Conservation (phyloP, 37 sponge, comb jelly and placozoan species). For the Agelas oroides region DNA sequence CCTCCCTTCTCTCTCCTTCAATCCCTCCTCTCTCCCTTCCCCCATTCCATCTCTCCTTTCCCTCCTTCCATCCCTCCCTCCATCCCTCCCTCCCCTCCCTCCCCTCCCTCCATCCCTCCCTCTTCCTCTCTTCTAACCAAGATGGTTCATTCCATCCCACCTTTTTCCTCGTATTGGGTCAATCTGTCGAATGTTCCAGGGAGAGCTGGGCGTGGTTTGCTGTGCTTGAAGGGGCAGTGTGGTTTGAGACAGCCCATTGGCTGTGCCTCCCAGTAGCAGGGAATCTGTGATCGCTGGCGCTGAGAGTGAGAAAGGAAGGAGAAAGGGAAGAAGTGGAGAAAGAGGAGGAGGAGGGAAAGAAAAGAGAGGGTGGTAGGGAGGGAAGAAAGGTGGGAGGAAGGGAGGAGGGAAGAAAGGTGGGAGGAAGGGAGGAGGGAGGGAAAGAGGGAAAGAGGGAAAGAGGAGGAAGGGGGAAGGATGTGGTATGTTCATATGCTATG, state of each 20-base stretch:
- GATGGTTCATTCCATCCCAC: neutral
- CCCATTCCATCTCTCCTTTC: too few species aligned
- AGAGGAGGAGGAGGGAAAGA: neutral
- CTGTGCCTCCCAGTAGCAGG: slow-evolving; percentile 88
- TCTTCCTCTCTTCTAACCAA: too few species aligned
- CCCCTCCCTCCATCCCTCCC: too few species aligned
- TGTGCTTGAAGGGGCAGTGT: slow-evolving; percentile 79
- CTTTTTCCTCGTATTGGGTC: slow-evolving; percentile 20
- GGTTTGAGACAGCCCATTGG: slow-evolving; percentile 73
- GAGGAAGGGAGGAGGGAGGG: neutral
- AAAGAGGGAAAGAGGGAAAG: neutral
- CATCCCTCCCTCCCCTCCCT: too few species aligned
- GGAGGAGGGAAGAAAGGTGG: too few species aligned
- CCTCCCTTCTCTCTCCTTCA: too few species aligned
- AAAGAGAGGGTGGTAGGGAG: too few species aligned
- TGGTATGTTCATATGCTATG: too few species aligned
- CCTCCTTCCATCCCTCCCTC: too few species aligned
- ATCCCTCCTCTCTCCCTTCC: too few species aligned
- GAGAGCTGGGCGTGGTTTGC: slow-evolving; percentile 32
- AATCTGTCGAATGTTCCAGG: slow-evolving; percentile 33
- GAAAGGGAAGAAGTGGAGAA: neutral
- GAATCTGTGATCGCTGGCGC: slow-evolving; percentile 74
- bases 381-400: neutral
- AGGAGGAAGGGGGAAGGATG: neutral
- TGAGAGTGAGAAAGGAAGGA: neutral